Evolutionary conservation across 2,113 vertebrate genomes (phyloP), one percentile per base, ranked within the genome.

Genomic region (Cochlearius cochlearius): DNA sequence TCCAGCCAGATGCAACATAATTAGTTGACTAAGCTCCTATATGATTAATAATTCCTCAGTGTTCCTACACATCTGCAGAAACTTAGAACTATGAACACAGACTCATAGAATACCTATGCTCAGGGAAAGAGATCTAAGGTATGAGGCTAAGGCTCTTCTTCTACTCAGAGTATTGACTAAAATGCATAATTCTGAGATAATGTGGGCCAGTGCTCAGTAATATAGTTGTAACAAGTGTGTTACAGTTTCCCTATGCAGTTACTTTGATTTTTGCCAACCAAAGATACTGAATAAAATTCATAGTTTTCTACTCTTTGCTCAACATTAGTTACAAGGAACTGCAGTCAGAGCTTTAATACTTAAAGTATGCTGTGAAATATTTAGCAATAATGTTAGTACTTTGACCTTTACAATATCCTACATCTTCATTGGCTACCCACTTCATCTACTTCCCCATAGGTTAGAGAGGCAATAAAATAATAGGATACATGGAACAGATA

Each of bases 381-480:
- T 97, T 91, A 95, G 87, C 76, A 96, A 97, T 93, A 97, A 97
- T 94, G 64, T 97, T 97, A 92, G 92, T 92, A 94, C 79, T 96
- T 96, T 95, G 82, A 96, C 96, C 86, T 97, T 97, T 97, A 82
- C 72, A 78, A 55, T 93, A 92, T 91, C 84, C 84, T 96, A 78
- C 55, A 15, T 72, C 92, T 92, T 92, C 78, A 85, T 88, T 97
- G 95, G 92, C 62, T 91, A 41, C n/a, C 26, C 3, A n/a, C 73
- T 95, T 95, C 39, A 59, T 47, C 75, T 72, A 59, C 63, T 94
- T 91, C 72, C 71, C 83, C 19, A 90, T 86, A 96, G 92, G 92
- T 88, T 94, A 94, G 66, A 74, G 59, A 76, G 52, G 45, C 38
- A 79, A 45, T 87, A 93, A 96, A 96, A 95, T 78, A 92, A 83